phyloP scores from a whole-genome alignment of 2,888 invertebrate species.

The Onthophagus sagittarius region DNA sequence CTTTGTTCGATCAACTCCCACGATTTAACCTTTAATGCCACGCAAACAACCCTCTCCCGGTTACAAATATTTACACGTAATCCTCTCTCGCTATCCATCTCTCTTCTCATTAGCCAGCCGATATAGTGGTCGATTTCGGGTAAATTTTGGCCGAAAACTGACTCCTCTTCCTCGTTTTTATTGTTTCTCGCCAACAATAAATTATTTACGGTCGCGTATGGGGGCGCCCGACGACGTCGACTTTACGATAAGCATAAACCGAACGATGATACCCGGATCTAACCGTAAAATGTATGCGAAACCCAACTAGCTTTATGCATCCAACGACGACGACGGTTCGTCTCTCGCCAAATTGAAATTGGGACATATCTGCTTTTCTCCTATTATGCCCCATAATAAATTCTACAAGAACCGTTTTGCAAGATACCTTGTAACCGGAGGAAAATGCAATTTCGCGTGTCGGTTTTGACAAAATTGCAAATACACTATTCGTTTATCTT shows the following conservation, averaged over 20 bases:
- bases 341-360: neutral
- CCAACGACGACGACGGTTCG: neutral
- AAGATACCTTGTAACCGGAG: neutral
- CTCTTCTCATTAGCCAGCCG: neutral
- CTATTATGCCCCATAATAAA: neutral
- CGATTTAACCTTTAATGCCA: neutral
- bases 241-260: neutral
- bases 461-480: neutral
- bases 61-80: neutral
- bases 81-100: neutral
- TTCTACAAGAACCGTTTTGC: neutral
- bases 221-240: neutral
- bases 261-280: neutral
- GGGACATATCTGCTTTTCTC: neutral
- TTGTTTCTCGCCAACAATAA: neutral
- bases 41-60: neutral
- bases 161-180: neutral
- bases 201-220: neutral
- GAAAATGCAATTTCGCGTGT: neutral
- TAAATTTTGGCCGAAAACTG: neutral
- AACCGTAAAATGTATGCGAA: neutral
- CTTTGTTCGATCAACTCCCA: neutral
- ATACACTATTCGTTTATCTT: too few relatives aligned
- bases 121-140: neutral
- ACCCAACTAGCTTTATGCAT: neutral